These are phyloP conservation scores for Oegoconia quadripuncta DNA, from an alignment of 2,888 invertebrate species.

Conservation along the genomic window DNA sequence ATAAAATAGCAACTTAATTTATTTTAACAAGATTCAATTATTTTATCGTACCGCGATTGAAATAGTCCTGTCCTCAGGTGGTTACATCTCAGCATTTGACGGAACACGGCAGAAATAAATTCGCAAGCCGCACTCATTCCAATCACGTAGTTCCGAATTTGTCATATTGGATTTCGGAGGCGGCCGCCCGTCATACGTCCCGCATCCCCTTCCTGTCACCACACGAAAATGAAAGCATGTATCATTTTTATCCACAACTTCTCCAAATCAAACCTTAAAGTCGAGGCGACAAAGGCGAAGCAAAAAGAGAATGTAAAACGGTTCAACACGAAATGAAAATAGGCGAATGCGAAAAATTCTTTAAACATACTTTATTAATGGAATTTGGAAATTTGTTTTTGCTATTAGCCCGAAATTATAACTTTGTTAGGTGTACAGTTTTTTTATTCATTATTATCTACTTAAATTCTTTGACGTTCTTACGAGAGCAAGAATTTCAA, in stretches of 20 bases:
- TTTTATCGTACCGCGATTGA: neutral
- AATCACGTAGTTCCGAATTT: constrained; percentile 77
- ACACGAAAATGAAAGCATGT: constrained; percentile 73
- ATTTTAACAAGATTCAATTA: no score
- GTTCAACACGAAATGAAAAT: constrained; percentile 26
- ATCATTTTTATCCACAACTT: constrained; percentile 42
- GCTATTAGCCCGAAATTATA: constrained; percentile 4
- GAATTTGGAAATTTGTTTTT: constrained; percentile 8
- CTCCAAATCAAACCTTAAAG: constrained; percentile 37
- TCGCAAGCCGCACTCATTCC: constrained; percentile 62
- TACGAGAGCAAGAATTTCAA: no score
- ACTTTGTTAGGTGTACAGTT: constrained; percentile 1
- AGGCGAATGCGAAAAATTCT: constrained; percentile 22
- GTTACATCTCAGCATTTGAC: constrained; percentile 26
- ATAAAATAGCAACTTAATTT: no score
- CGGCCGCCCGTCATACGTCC: constrained; percentile 64
- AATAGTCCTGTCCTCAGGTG: constrained; percentile 1
- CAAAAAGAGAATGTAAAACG: constrained; percentile 12
- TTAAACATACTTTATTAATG: constrained; percentile 5
- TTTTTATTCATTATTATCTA: no score
- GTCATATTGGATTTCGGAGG: constrained; percentile 77
- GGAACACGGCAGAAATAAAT: constrained; percentile 57
- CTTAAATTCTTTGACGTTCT: no score
- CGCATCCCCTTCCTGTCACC: constrained; percentile 57
- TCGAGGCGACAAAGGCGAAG: constrained; percentile 24